Percentiles rank a stretch among this genome's conserved stretches.
Evolutionary conservation across 1,140 invertebrate genomes (phyloP).

Genomic region (Drosophila obscura): DNA sequence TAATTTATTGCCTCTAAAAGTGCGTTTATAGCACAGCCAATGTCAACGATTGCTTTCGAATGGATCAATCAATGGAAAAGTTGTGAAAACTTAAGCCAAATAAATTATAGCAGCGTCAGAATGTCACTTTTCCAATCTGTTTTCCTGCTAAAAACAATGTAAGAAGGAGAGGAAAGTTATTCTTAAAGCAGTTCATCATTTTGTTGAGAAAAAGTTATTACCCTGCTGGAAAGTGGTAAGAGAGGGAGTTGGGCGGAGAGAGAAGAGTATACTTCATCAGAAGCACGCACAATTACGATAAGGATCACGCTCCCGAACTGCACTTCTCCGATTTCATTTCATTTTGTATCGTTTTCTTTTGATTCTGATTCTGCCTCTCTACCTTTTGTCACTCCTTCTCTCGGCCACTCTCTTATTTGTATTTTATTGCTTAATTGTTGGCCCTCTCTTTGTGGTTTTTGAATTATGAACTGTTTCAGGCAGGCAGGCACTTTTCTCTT

Average conservation of each 20-base stretch:
- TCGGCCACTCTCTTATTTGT: slow-evolving; percentile 12
- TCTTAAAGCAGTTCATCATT: slow-evolving; percentile 21
- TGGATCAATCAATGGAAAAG: slow-evolving; percentile 26
- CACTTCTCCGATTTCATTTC: slow-evolving; percentile 59
- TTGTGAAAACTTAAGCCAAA: neutral
- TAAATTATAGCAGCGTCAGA: neutral
- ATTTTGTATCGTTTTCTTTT: neutral
- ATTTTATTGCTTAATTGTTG: slow-evolving; percentile 80
- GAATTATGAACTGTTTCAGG: slow-evolving; percentile 36
- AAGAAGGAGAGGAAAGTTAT: slow-evolving; percentile 7
- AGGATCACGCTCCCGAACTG: slow-evolving; percentile 70
- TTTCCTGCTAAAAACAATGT: neutral
- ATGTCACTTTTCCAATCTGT: neutral
- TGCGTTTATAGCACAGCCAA: neutral
- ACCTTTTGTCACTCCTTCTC: slow-evolving; percentile 1
- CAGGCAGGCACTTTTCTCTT: no score
- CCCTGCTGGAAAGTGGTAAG: slow-evolving; percentile 8
- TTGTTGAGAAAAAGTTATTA: slow-evolving; percentile 42
- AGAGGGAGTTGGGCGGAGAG: neutral
- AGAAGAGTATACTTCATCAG: slow-evolving; percentile 54
- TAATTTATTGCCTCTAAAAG: slow-evolving; percentile 52
- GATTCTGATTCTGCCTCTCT: neutral
- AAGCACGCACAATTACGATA: slow-evolving; percentile 68
- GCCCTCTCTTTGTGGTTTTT: slow-evolving; percentile 50
- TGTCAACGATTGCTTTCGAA: slow-evolving; percentile 40